Percentiles rank a stretch among this genome's conserved stretches.
phyloP scores from a whole-genome alignment of 2,113 vertebrate genomes.

The Passer montanus region DNA sequence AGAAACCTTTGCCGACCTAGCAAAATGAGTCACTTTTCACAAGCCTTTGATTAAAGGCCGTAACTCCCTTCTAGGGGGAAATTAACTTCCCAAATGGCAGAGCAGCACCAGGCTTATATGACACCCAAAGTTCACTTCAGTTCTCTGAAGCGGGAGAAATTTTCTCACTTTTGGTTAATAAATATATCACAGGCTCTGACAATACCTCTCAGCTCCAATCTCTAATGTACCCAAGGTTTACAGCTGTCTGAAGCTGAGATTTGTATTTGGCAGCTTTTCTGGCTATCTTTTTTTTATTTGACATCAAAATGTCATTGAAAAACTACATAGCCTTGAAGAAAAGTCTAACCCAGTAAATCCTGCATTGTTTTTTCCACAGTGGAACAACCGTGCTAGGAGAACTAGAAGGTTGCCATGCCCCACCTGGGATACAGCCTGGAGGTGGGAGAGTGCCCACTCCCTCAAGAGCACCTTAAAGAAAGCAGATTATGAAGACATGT shows the following conservation, averaged over 20 bases:
- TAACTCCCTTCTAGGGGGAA: slow-evolving; percentile 30
- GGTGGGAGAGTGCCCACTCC: neutral
- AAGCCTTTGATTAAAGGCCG: slow-evolving; percentile 34
- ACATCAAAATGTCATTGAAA: neutral
- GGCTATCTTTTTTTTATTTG: neutral
- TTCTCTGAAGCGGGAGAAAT: neutral
- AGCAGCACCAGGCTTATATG: neutral
- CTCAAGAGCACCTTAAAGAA: neutral
- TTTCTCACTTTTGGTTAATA: neutral
- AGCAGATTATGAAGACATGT: neutral
- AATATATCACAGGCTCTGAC: neutral
- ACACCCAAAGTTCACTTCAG: neutral
- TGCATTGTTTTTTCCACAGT: neutral
- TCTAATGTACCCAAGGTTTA: neutral
- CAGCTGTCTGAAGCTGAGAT: neutral
- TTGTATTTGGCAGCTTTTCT: neutral
- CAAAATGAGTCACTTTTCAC: slow-evolving; percentile 35
- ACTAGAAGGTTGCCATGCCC: neutral
- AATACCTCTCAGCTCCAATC: neutral
- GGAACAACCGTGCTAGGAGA: neutral
- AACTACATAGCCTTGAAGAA: neutral
- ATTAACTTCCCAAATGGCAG: slow-evolving; percentile 26
- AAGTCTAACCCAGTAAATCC: neutral
- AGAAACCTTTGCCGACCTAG: neutral
- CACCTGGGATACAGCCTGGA: neutral